Evolutionary conservation across 2,888 invertebrate species (phyloP).

Genomic region (Chalcosyrphus nemorum): DNA sequence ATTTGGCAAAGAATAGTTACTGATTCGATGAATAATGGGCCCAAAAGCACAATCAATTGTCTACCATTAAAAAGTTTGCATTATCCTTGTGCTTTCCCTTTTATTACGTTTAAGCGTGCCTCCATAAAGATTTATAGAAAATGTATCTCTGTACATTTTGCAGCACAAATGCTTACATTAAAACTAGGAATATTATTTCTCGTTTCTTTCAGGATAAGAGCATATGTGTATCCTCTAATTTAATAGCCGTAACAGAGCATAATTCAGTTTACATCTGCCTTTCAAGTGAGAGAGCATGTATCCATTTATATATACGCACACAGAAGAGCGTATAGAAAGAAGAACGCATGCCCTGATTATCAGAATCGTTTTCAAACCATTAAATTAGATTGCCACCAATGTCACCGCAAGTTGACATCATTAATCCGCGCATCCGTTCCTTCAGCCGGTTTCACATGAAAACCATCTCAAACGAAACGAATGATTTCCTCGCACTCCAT

Average conservation of each 20-base stretch:
- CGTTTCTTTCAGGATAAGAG: not conserved
- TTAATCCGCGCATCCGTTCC: slow-evolving; percentile 65
- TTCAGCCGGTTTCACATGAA: slow-evolving; percentile 61
- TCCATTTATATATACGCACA: not conserved
- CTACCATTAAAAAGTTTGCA: too few relatives aligned
- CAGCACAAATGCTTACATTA: too few relatives aligned
- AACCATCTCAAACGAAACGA: slow-evolving; percentile 71
- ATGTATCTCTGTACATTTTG: too few relatives aligned
- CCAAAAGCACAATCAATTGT: too few relatives aligned
- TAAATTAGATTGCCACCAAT: slow-evolving; percentile 70
- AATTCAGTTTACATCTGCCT: slow-evolving; percentile 10
- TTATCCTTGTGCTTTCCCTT: too few relatives aligned
- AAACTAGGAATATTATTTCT: too few relatives aligned
- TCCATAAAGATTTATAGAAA: too few relatives aligned
- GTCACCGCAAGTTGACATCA: slow-evolving; percentile 70
- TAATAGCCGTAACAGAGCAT: not conserved
- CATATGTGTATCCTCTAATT: not conserved
- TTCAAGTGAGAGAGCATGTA: slow-evolving; percentile 20
- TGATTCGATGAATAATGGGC: too few relatives aligned
- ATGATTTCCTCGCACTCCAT: slow-evolving; percentile 72
- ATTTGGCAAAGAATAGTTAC: too few relatives aligned
- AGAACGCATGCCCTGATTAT: slow-evolving; percentile 20
- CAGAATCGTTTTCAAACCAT: slow-evolving; percentile 57
- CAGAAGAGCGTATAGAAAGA: too few relatives aligned
- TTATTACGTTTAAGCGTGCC: too few relatives aligned